Conservation (phyloP, 2,888 invertebrate species). For the Exocentrus adspersus region DNA sequence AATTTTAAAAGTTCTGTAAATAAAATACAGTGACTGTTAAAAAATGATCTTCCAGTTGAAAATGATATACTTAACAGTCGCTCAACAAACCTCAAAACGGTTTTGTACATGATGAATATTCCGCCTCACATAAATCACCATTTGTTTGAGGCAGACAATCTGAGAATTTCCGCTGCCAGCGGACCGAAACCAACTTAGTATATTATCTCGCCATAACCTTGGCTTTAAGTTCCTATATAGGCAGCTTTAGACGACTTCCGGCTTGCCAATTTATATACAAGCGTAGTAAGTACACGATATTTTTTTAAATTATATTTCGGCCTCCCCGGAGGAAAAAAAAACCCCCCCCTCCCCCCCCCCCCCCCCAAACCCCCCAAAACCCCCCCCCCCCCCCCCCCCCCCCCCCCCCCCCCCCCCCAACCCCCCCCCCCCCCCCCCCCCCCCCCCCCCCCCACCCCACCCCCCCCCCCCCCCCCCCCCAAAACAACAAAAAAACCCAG, state of each 20-base stretch:
- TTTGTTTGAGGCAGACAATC: conserved; percentile 14
- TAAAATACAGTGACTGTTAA: too few relatives aligned
- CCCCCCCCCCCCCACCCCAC: too few relatives aligned
- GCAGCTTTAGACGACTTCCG: conserved; percentile 28
- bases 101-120: conserved; percentile 6
- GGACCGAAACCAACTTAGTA: conserved; percentile 24
- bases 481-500: too few relatives aligned
- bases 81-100: conserved; percentile 4
- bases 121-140: conserved; percentile 20
- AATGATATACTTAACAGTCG: neutral
- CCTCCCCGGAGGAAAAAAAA: conserved; percentile 18
- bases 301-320: conserved; percentile 26
- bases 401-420: too few relatives aligned
- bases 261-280: conserved; percentile 31
- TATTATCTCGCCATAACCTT: conserved; percentile 31
- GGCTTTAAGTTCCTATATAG: conserved; percentile 27
- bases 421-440: too few relatives aligned
- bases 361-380: too few relatives aligned
- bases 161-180: conserved; percentile 21
- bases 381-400: too few relatives aligned
- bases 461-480: too few relatives aligned
- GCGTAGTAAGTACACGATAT: conserved; percentile 6
- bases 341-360: too few relatives aligned
- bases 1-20: too few relatives aligned
- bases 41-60: neutral